Conservation (phyloP, 1,140 invertebrate genomes). For the Drosophila paulistorum region DNA sequence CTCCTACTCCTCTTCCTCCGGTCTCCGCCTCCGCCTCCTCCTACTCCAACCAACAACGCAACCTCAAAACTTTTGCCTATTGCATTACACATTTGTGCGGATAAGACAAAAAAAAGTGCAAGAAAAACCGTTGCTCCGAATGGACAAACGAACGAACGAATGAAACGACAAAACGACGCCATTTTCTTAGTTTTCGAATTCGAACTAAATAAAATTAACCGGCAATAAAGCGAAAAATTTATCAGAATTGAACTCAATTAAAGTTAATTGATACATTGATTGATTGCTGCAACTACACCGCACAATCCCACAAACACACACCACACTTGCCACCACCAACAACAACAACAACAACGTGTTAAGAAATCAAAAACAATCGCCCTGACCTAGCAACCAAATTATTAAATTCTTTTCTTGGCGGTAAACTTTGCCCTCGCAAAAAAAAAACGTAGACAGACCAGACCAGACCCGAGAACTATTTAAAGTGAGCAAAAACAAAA, state of each 20-base stretch:
- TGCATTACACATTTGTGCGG: conserved; percentile 4
- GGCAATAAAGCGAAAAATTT: conserved; percentile 29
- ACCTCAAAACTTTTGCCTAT: conserved; percentile 5
- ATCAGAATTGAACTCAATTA: conserved; percentile 52
- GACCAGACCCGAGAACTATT: background rate
- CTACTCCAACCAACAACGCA: conserved; percentile 3
- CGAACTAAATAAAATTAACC: conserved; percentile 32
- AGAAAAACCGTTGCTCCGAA: conserved; percentile 42
- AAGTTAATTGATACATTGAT: conserved; percentile 63
- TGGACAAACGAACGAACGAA: background rate
- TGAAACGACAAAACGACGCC: conserved; percentile 20
- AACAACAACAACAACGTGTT: conserved; percentile 33
- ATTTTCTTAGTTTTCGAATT: conserved; percentile 44
- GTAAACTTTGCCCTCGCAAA: background rate
- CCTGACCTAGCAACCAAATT: conserved; percentile 49
- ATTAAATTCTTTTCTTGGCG: conserved; percentile 22
- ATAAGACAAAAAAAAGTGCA: conserved; percentile 16
- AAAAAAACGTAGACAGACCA: background rate
- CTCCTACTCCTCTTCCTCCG: no score
- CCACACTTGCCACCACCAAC: no score
- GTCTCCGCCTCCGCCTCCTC: no score
- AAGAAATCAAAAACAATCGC: conserved; percentile 37
- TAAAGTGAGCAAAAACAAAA: background rate
- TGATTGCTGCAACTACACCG: conserved; percentile 26
- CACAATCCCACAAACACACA: background rate